Evolutionary conservation across 2,888 invertebrate species (phyloP), one percentile per base, ranked within the genome.

Genomic region (Julus scandinavius): DNA sequence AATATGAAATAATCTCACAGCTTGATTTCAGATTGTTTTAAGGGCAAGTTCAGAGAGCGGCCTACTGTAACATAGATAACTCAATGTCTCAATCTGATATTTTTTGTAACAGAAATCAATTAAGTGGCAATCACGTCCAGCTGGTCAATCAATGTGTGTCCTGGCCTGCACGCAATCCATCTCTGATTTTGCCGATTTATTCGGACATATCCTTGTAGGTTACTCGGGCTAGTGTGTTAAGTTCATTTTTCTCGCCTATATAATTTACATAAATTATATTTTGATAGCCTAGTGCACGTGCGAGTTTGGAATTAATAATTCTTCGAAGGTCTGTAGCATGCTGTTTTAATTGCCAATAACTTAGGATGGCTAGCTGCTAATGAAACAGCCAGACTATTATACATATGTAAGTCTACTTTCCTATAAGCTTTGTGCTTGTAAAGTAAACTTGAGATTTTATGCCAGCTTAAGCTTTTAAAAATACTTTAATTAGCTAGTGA

Each of bases 231-330:
- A 58, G 58, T 58, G 58, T 58, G 58, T 58, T 58, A 58, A 58
- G 58, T 58, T 58, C 58, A 58, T 6, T 58, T 58, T 58, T 58
- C 58, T 58, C 58, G 58, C 58, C 58, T 58, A 58, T 58, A 58
- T 58, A 58, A 58, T 58, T 58, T 58, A 58, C 58, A 58, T 58
- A 58, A 15, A 58, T 58, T 58, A 58, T 17, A 58, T 58, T 58
- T 58, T 58, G 58, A 58, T 58, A 58, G 11, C 58, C 17, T 58
- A 15, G 58, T 2, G 58, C 4, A 58, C 15, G 58, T 58, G 58
- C 58, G 11, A 13, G 58, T 58, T 58, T 58, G 58, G 58, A 11
- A 58, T 58, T 58, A 58, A 58, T 58, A 15, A 58, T 58, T 58
- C 58, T 58, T 15, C 11, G 58, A 11, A 15, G 49, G 49, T 49